Evolutionary conservation across 2,888 invertebrate species (phyloP), one percentile per base, ranked within the genome.

Genomic region (Drosophila neoperkinsi): DNA sequence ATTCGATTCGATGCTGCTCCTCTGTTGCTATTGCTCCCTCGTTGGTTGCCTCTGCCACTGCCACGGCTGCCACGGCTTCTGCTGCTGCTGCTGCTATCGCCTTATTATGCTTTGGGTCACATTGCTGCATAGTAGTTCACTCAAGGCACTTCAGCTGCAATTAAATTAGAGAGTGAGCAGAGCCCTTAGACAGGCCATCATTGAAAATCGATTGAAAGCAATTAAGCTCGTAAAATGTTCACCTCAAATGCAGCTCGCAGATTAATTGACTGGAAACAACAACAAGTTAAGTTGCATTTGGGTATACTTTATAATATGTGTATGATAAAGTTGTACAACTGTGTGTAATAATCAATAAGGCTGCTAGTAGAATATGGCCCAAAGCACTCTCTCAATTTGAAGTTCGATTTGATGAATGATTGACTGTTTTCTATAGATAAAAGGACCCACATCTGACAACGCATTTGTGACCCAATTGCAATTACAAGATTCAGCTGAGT

Each of bases 111-210:
- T 21, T 52, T 46, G 60, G 61, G 71, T 80, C 67, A 80, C 80
- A 80, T 79, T 74, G 77, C 59, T 79, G 71, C 74, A 71, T 50
- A 52, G 49, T 43, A 21, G 36, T 30, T 71, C 56, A 60, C 59
- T 60, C 65, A 68, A 78, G 71, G 79, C 78, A 59, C 79, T 66
- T 51, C 46, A 71, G 65, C 78, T 78, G 79, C 50, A 78, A 78
- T 74, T 57, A 65, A 62, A 58, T 30, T 36, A 28, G 10, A 56
- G 31, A 65, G 11, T 51, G 34, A 28, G 28, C 25, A 16, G 28
- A 4, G 9, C 25, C 46, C 18, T 38, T 21, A 18, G 30, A 49
- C 21, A 25, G 28, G 43, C 30, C 16, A 57, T 46, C 36, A 74
- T 66, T 67, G 67, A 59, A 71, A 59, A 78, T 70, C 58, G 64